Percentiles rank a stretch among this genome's conserved stretches.
Evolutionary conservation across 2,888 invertebrate species (phyloP).

Genomic region (Trachelus troglodyta): DNA sequence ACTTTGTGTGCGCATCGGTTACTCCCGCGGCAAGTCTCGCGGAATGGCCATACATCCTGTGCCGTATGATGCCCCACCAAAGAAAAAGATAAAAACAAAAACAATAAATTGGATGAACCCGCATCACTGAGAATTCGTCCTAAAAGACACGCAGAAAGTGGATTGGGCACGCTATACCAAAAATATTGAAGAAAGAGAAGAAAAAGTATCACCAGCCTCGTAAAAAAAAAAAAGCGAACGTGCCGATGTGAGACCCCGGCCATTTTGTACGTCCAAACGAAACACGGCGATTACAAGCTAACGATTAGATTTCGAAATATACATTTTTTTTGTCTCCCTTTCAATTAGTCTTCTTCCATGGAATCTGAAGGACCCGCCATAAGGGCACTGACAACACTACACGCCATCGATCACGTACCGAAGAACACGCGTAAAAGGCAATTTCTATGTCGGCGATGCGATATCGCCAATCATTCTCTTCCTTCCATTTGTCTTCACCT

Average conservation of each 20-base stretch:
- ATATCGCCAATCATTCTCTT: not conserved
- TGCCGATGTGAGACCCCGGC: not conserved
- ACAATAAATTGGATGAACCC: too few species aligned
- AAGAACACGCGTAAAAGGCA: not conserved
- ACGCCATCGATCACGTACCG: not conserved
- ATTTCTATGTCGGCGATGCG: not conserved
- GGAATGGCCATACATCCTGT: not conserved
- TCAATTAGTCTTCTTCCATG: not conserved
- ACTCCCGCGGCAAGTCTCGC: not conserved
- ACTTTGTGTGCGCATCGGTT: not conserved
- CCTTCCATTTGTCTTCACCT: not conserved
- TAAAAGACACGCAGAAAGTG: too few species aligned
- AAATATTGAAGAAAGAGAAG: too few species aligned
- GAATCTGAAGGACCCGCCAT: not conserved
- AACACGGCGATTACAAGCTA: not conserved
- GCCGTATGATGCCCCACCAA: not conserved
- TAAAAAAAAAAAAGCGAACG: not conserved
- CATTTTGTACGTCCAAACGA: not conserved
- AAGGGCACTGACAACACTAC: not conserved
- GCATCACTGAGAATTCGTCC: too few species aligned
- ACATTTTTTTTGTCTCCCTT: not conserved
- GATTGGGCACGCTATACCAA: too few species aligned
- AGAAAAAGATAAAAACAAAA: too few species aligned
- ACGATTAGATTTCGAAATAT: not conserved
- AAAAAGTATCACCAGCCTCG: not conserved